These are phyloP conservation scores for Maniola jurtina DNA, from an alignment of 1,140 invertebrate species.

Conservation along the genomic window DNA sequence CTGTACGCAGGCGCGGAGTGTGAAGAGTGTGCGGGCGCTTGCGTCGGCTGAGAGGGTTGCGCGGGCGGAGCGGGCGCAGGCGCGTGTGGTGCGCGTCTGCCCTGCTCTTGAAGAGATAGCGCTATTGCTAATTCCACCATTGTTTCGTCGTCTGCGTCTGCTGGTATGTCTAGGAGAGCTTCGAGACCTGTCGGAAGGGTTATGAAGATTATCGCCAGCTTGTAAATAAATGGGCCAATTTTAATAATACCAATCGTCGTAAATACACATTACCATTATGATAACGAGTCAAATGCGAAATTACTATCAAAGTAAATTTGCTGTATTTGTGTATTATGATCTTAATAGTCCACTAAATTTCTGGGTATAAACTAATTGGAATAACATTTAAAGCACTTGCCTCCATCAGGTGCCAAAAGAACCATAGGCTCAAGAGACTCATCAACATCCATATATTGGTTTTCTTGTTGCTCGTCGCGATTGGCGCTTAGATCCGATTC, in stretches of 20 bases:
- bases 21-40: conserved; percentile 52
- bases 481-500: conserved; percentile 54
- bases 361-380: background rate
- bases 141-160: conserved; percentile 96
- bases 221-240: too few species aligned
- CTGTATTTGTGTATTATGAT: too few species aligned
- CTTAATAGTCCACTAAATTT: too few species aligned
- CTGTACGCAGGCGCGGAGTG: conserved; percentile 50
- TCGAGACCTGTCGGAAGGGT: conserved; percentile 88
- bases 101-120: conserved; percentile 89
- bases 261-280: too few species aligned
- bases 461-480: conserved; percentile 62
- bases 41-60: conserved; percentile 51
- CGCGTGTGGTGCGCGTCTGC: conserved; percentile 58
- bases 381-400: conserved; percentile 28
- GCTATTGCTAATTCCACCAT: conserved; percentile 98
- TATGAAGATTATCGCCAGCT: too few species aligned
- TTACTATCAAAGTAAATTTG: too few species aligned
- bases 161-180: conserved; percentile 91
- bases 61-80: conserved; percentile 53
- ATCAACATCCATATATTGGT: conserved; percentile 70
- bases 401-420: conserved; percentile 64
- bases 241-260: too few species aligned
- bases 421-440: conserved; percentile 70
- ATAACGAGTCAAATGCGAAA: too few species aligned